Percentiles rank a stretch among this genome's conserved stretches.
These are phyloP conservation scores for Brachirus orientalis DNA, from an alignment of 2,113 vertebrate genomes.

Conservation along the genomic window DNA sequence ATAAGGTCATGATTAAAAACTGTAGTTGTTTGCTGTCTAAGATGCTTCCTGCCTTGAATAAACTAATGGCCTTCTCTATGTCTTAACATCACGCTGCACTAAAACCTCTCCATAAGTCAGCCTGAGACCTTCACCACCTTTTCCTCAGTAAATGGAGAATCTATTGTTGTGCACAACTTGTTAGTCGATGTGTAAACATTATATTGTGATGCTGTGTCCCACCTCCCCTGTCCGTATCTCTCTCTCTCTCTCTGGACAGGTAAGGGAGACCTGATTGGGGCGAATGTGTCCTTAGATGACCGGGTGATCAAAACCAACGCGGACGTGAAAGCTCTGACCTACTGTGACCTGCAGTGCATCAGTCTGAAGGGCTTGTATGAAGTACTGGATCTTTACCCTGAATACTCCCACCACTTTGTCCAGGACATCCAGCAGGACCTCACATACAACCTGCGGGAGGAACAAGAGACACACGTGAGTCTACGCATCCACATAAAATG, in stretches of 20 bases:
- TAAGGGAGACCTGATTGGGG: constrained; percentile 95
- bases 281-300: constrained; percentile 91
- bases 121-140: not conserved
- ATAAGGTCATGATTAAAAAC: too few species aligned
- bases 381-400: constrained; percentile 94
- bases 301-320: constrained; percentile 97
- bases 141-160: constrained; percentile 28
- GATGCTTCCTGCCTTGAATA: too few species aligned
- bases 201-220: not conserved
- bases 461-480: constrained; percentile 94
- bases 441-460: constrained; percentile 95
- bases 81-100: not conserved
- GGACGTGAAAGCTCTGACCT: constrained; percentile 95
- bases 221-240: constrained; percentile 4
- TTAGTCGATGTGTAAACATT: too few species aligned
- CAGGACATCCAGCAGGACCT: constrained; percentile 96
- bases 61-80: too few species aligned
- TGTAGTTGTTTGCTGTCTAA: too few species aligned
- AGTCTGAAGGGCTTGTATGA: constrained; percentile 94
- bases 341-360: constrained; percentile 96
- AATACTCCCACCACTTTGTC: constrained; percentile 92
- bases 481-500: not conserved
- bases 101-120: constrained; percentile 5
- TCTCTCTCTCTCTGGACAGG: constrained; percentile 78
- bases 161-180: not conserved